phyloP scores from a whole-genome alignment of 2,888 invertebrate genomes.

The Trypoxylon attenuatum region DNA sequence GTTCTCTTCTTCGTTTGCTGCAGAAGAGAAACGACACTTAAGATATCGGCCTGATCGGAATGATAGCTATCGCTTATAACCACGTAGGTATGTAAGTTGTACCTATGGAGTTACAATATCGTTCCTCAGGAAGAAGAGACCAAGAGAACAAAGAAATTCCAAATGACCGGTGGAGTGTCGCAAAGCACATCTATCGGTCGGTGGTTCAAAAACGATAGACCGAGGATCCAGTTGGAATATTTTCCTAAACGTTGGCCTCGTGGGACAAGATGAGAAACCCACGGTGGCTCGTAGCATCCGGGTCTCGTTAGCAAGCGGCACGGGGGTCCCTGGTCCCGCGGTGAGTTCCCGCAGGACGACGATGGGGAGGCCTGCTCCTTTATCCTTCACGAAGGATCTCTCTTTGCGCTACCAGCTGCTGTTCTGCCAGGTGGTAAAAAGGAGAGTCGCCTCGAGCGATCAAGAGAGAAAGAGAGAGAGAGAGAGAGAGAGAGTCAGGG shows the following conservation, averaged over 20 bases:
- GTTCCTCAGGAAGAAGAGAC: too few species aligned
- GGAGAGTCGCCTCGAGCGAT: slow-evolving; percentile 28
- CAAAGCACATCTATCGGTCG: too few species aligned
- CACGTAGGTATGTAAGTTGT: too few species aligned
- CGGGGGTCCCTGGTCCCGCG: slow-evolving; percentile 8
- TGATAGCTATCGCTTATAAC: too few species aligned
- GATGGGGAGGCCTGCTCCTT: slow-evolving; percentile 28
- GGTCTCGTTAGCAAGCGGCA: slow-evolving; percentile 18
- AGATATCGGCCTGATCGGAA: too few species aligned
- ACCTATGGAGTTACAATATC: too few species aligned
- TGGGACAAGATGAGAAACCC: neutral
- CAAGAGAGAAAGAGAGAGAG: slow-evolving; percentile 8
- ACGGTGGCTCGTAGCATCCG: neutral
- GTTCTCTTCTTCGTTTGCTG: too few species aligned
- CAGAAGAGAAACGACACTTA: too few species aligned
- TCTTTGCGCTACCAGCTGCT: slow-evolving; percentile 57
- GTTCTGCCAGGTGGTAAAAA: slow-evolving; percentile 60
- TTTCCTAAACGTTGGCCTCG: neutral
- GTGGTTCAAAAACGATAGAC: neutral
- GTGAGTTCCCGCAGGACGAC: slow-evolving; percentile 42
- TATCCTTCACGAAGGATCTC: slow-evolving; percentile 45
- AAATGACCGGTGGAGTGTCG: too few species aligned
- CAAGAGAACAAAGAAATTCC: too few species aligned
- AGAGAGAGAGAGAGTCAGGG: neutral
- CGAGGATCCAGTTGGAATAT: neutral